Evolutionary conservation across 1,140 invertebrate genomes (phyloP), one percentile per base, ranked within the genome.

Genomic region (Polypedilum vanderplanki): DNA sequence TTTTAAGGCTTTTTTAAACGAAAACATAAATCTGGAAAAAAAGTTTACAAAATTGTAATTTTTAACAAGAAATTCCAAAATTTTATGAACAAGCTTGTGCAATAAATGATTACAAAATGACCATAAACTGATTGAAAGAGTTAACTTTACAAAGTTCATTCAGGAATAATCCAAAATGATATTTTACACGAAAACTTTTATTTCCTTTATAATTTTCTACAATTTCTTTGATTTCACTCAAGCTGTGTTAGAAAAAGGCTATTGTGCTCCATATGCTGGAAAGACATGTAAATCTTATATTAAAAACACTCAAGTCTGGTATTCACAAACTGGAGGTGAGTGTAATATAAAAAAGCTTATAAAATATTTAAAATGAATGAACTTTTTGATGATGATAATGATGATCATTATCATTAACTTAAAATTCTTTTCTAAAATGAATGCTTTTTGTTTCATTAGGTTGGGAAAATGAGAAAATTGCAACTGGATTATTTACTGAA

Each of bases 241-340:
- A 33, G 24, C 46, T 57, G 15, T n/a, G 15, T 57, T 57, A n/a
- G 46, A 57, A 74, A 80, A 83, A 75, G 91, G 91, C 22, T 90
- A 92, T 81, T 98, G 96, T 87, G 90, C 90, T 18, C 89, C 90
- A 2, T 98, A 98, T 82, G 92, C 89, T 85, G 95, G 95, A 40
- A 90, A 92, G 81, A 88, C 96, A 76, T 98, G 96, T 83, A 91
- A 90, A 79, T 87, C 89, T 78, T 92, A 93, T 81, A 86, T 96
- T 40, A 86, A 85, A 18, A 87, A 86, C 73, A 87, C 90, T 1
- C 87, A 89, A 75, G 91, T 96, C 40, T 96, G 93, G 91, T 95
- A 93, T 80, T 93, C 93, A 79, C 87, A 87, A 78, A 87, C 86
- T 18, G 90, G 90, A 70, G 90, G n/a, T n/a, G n/a, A n/a, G n/a